Evolutionary conservation across 1,140 invertebrate species (phyloP).

Genomic region (Drosophila oshimai): DNA sequence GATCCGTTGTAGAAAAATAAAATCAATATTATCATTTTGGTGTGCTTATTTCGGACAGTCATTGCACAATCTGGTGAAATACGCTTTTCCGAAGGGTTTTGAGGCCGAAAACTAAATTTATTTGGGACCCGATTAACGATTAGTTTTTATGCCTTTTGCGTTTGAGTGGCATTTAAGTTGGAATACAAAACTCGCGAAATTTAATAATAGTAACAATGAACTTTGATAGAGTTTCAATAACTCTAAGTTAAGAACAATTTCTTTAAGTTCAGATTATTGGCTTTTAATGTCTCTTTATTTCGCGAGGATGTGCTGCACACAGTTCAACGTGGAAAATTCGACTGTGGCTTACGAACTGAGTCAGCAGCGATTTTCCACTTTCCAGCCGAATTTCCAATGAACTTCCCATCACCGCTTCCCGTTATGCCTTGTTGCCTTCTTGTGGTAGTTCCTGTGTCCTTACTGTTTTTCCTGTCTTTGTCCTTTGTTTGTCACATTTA

Average conservation of each 20-base stretch:
- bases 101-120: neutral
- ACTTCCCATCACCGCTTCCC: constrained; percentile 39
- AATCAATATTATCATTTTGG: constrained; percentile 82
- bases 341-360: constrained; percentile 47
- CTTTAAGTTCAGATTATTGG: neutral
- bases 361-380: constrained; percentile 20
- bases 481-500: constrained; percentile 7
- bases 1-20: constrained; percentile 83
- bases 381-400: constrained; percentile 48
- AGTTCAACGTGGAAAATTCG: constrained; percentile 50
- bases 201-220: neutral
- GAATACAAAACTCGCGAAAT: constrained; percentile 1
- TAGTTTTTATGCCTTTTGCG: constrained; percentile 73
- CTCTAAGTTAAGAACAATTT: no score
- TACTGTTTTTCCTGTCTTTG: constrained; percentile 2
- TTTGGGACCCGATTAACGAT: neutral
- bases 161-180: constrained; percentile 70
- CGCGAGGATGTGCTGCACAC: constrained; percentile 11
- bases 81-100: neutral
- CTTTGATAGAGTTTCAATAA: neutral
- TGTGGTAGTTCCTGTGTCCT: constrained; percentile 10
- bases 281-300: constrained; percentile 5
- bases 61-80: constrained; percentile 42
- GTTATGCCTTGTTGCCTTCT: constrained; percentile 7
- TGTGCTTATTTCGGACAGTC: constrained; percentile 79